Conservation (phyloP, 2,113 vertebrate genomes). For the Pachyramphus minor region DNA sequence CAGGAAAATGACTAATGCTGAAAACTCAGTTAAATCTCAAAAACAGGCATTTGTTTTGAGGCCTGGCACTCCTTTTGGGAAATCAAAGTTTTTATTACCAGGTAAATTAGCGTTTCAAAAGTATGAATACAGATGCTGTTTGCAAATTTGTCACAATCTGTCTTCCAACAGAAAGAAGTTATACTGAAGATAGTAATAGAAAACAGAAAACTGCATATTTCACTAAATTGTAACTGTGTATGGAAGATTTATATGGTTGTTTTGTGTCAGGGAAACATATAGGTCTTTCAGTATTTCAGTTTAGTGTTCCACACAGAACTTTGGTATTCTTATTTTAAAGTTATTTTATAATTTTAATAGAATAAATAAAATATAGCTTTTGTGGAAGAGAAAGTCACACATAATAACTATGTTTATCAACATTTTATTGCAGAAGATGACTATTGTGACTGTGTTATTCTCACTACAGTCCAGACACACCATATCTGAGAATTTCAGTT, state of each 20-base stretch:
- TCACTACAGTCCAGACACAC: conserved; percentile 4
- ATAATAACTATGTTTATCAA: conserved; percentile 48
- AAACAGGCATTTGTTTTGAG: conserved; percentile 74
- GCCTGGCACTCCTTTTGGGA: conserved; percentile 76
- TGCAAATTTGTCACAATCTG: conserved; percentile 79
- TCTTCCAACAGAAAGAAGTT: conserved; percentile 78
- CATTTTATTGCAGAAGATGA: conserved; percentile 33
- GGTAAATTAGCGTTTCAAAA: conserved; percentile 81
- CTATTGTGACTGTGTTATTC: conserved; percentile 42
- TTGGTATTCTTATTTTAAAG: conserved; percentile 57
- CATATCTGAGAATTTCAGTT: not conserved
- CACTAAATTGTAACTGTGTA: conserved; percentile 76
- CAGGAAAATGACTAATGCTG: conserved; percentile 71
- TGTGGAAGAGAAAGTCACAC: conserved; percentile 26
- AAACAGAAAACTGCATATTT: conserved; percentile 80
- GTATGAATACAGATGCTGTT: conserved; percentile 77
- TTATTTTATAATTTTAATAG: conserved; percentile 64
- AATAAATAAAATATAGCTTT: conserved; percentile 49
- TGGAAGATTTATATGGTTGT: conserved; percentile 75
- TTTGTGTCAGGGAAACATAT: conserved; percentile 74
- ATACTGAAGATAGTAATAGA: conserved; percentile 81
- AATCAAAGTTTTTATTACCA: conserved; percentile 80
- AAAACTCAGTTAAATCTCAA: conserved; percentile 76
- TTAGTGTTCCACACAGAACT: conserved; percentile 39
- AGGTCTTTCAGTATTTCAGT: conserved; percentile 63